Percentiles rank a stretch among this genome's conserved stretches.
Conservation (phyloP, 2,888 invertebrate genomes). For the Euplexia lucipara region DNA sequence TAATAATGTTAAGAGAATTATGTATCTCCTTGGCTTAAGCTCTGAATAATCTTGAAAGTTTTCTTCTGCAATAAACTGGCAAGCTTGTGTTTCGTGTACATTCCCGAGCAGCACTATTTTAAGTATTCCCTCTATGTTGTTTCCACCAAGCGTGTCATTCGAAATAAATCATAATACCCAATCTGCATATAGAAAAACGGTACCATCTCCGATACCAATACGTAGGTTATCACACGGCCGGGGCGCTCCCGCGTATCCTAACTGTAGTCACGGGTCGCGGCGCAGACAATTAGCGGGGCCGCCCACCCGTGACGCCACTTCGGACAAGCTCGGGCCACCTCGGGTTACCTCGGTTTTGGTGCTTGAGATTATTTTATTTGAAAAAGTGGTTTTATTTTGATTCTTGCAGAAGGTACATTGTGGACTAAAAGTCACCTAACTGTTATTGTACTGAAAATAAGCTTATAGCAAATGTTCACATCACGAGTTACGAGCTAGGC, state of each 20-base stretch:
- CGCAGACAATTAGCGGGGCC: slow-evolving; percentile 78
- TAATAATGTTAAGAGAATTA: too few species aligned
- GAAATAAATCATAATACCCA: slow-evolving; percentile 42
- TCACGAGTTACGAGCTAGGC: too few species aligned
- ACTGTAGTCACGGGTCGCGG: slow-evolving; percentile 81
- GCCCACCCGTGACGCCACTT: slow-evolving; percentile 82
- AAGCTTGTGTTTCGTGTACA: background rate
- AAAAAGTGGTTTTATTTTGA: background rate
- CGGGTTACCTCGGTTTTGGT: slow-evolving; percentile 59
- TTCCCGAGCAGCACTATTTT: background rate
- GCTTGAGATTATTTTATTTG: slow-evolving; percentile 33
- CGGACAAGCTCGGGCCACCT: slow-evolving; percentile 68
- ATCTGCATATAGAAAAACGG: slow-evolving; percentile 60
- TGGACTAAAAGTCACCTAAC: too few species aligned
- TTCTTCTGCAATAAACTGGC: background rate
- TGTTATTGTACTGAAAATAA: too few species aligned
- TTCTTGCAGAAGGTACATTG: too few species aligned
- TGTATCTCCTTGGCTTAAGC: accelerated
- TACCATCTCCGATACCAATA: slow-evolving; percentile 53
- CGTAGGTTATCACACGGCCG: slow-evolving; percentile 61
- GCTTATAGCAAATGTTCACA: too few species aligned
- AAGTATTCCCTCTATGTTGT: background rate
- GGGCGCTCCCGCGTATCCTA: slow-evolving; percentile 69
- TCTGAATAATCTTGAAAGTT: background rate
- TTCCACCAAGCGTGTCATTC: slow-evolving; percentile 8